Percentiles rank a stretch among this genome's conserved stretches.
Conservation (phyloP, 1,140 invertebrate species). For the Aradophagus sp. region DNA sequence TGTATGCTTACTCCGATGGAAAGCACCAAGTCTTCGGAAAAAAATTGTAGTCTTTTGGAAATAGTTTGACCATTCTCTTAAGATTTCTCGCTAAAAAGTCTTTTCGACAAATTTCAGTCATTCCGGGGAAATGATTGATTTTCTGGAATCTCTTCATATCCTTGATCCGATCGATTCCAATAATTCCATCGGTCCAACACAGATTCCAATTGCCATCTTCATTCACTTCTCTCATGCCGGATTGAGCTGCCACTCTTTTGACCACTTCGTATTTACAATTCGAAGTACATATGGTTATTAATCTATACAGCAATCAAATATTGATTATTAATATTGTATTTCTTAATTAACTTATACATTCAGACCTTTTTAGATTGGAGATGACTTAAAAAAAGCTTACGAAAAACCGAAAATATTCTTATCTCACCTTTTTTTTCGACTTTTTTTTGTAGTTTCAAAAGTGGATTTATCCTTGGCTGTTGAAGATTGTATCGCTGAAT, state of each 20-base stretch:
- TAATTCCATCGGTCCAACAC: constrained; percentile 90
- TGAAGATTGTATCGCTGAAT: no score
- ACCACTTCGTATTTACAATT: constrained; percentile 86
- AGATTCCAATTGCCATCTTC: constrained; percentile 91
- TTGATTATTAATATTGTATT: no score
- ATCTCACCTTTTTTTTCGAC: no score
- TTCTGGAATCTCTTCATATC: constrained; percentile 93
- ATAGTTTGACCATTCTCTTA: constrained; percentile 88
- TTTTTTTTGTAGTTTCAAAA: no score
- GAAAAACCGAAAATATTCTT: no score
- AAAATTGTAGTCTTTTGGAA: constrained; percentile 91
- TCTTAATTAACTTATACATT: no score
- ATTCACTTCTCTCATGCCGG: constrained; percentile 86
- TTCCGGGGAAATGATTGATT: constrained; percentile 88
- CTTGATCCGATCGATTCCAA: constrained; percentile 87
- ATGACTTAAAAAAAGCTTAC: no score
- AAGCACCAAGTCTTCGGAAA: constrained; percentile 96
- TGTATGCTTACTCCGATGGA: constrained; percentile 84
- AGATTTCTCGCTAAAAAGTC: constrained; percentile 78
- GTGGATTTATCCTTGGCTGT: no score
- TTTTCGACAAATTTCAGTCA: constrained; percentile 78
- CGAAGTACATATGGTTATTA: constrained; percentile 79
- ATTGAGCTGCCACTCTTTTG: constrained; percentile 80
- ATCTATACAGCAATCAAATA: constrained; percentile 44
- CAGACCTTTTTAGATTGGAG: no score